Conservation (phyloP, 1,140 invertebrate genomes). For the Orussus abietinus region DNA sequence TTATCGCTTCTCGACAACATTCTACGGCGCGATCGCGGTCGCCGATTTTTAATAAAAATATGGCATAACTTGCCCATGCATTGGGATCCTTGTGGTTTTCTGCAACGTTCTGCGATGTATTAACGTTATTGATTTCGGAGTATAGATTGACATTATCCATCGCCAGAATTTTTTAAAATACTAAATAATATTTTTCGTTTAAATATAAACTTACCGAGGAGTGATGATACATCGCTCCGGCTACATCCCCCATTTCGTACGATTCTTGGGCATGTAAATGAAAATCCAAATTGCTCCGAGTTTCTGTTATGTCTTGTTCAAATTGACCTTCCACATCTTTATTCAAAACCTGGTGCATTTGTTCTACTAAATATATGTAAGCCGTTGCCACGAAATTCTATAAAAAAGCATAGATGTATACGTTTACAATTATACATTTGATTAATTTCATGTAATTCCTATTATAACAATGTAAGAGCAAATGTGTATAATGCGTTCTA, state of each 20-base stretch:
- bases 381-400: slow-evolving; percentile 26
- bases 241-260: slow-evolving; percentile 20
- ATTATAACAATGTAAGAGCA: not conserved
- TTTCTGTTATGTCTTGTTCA: not conserved
- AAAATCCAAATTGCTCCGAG: not conserved
- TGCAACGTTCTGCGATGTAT: slow-evolving; percentile 18
- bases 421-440: too few species aligned
- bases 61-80: slow-evolving; percentile 26
- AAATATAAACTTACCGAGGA: slow-evolving; percentile 17
- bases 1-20: slow-evolving; percentile 28
- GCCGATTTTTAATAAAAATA: slow-evolving; percentile 20
- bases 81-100: slow-evolving; percentile 15
- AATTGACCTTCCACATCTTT: slow-evolving; percentile 21
- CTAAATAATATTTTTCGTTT: too few species aligned
- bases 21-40: slow-evolving; percentile 24
- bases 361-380: slow-evolving; percentile 29
- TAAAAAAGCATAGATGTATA: slow-evolving; percentile 3
- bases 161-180: too few species aligned
- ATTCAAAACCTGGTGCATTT: slow-evolving; percentile 30
- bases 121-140: too few species aligned
- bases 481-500: not conserved
- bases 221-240: slow-evolving; percentile 19
- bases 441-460: too few species aligned
- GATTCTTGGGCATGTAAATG: slow-evolving; percentile 29
- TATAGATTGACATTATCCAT: too few species aligned